Conservation (phyloP, 2,113 vertebrate species). For the Egretta garzetta region DNA sequence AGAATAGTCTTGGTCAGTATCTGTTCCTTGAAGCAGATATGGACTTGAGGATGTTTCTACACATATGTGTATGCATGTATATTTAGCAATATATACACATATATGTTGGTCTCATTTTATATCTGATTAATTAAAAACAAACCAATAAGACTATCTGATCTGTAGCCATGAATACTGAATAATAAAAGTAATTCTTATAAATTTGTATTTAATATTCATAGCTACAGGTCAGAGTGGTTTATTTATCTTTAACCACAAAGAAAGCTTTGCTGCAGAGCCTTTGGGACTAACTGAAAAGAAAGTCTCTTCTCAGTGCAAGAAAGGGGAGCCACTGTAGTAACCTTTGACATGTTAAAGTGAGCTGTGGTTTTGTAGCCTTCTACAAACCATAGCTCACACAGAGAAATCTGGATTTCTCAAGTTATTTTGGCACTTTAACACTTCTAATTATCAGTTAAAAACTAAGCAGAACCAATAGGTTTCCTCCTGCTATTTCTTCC, state of each 20-base stretch:
- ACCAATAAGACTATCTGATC: background rate
- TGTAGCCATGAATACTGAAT: background rate
- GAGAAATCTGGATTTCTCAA: background rate
- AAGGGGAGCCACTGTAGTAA: background rate
- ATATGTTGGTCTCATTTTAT: background rate
- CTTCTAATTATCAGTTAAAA: background rate
- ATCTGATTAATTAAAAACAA: background rate
- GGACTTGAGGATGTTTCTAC: background rate
- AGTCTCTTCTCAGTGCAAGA: background rate
- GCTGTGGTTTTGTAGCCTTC: background rate
- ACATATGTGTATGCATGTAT: accelerated
- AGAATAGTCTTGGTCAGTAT: background rate
- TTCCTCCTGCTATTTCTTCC: background rate
- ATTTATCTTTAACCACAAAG: background rate
- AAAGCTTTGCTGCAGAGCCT: background rate
- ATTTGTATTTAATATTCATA: background rate
- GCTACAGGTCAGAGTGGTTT: background rate
- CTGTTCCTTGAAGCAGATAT: background rate
- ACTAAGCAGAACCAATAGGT: background rate
- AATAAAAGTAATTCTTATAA: background rate
- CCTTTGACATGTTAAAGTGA: background rate
- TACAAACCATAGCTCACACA: background rate
- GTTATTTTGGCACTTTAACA: background rate
- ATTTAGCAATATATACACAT: background rate
- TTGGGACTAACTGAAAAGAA: background rate